Base-by-base conservation (phyloP, 2,797 vertebrate species). In the Onychomys torridus region DNA sequence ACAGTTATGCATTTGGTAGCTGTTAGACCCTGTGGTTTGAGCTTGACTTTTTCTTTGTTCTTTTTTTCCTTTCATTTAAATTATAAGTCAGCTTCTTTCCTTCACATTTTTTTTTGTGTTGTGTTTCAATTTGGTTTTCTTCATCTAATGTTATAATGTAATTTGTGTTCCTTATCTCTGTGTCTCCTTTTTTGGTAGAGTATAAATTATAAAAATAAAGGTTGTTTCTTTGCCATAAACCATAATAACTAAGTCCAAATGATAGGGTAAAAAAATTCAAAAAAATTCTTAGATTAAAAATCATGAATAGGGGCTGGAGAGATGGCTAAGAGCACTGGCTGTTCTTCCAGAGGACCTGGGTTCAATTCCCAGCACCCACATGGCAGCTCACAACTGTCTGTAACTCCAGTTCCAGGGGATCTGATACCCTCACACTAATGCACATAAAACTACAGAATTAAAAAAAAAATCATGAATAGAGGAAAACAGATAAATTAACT, bases 91-190 rank as follows among this genome's bases (percentile, higher is more conserved):
- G 27, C 5, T 46, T 34, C 43, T 96, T 94, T 77, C 23, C 29
- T 55, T 93, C 75, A 71, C 52, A 93, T 32, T 14, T 52, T 9
- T 65, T 65, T 81, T 89, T 25, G 16, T 88, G 61, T 89, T 14
- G 19, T 96, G 88, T 92, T 97, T 96, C 96, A 93, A 94, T 96
- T 96, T 96, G 91, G 32, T 32, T 59, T 90, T 89, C 85, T 52
- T 96, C 95, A 91, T 96, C 71, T 89, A 57, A 69, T 84, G 37
- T 49, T 63, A 16, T 97, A 85, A 93, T 96, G 97, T 97, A 92
- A 96, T 96, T 97, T 97, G 84, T 57, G 43, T 90, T 96, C 96
- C 92, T 93, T 96, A 94, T 97, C 90, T 95, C 82, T 97, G 77
- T 82, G 37, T 93, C 94, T 97, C 57, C 63, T 95, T 95, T 95